Percentiles rank a stretch among this genome's conserved stretches.
These are phyloP conservation scores for Pomatorhinus ruficollis DNA, from an alignment of 2,113 vertebrate genomes.

Conservation along the genomic window DNA sequence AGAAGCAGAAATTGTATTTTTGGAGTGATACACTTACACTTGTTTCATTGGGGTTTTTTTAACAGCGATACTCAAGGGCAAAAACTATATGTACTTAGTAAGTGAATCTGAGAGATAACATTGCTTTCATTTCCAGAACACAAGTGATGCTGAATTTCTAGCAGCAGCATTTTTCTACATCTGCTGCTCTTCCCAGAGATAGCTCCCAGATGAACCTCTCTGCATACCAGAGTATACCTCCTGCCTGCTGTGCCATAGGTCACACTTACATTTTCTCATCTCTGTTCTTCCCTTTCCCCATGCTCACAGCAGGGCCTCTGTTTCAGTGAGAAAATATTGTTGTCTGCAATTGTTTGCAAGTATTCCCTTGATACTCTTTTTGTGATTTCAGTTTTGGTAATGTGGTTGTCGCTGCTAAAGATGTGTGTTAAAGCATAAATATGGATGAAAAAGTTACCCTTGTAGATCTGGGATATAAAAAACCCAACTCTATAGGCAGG, in stretches of 20 bases:
- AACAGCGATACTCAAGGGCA: not conserved
- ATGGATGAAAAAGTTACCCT: not conserved
- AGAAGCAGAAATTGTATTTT: not conserved
- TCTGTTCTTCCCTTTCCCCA: not conserved
- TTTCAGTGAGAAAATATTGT: not conserved
- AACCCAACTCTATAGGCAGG: not conserved
- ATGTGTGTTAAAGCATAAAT: not conserved
- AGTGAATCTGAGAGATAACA: not conserved
- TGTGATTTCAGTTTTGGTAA: not conserved
- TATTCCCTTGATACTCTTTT: not conserved
- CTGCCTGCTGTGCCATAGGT: not conserved
- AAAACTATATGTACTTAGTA: not conserved
- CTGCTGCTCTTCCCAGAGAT: not conserved
- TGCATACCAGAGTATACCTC: not conserved
- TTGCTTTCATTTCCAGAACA: not conserved
- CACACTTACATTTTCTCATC: not conserved
- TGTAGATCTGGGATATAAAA: not conserved
- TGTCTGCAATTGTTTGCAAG: not conserved
- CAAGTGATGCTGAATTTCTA: not conserved
- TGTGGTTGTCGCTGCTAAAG: not conserved
- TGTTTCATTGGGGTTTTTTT: not conserved
- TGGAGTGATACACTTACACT: not conserved
- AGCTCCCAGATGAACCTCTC: not conserved
- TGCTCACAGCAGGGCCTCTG: not conserved
- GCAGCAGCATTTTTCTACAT: not conserved